A percentile compares a stretch with the other conserved stretches of the same genome.
Evolutionary conservation across 2,888 invertebrate genomes (phyloP).

Genomic region (Thelaira solivaga): DNA sequence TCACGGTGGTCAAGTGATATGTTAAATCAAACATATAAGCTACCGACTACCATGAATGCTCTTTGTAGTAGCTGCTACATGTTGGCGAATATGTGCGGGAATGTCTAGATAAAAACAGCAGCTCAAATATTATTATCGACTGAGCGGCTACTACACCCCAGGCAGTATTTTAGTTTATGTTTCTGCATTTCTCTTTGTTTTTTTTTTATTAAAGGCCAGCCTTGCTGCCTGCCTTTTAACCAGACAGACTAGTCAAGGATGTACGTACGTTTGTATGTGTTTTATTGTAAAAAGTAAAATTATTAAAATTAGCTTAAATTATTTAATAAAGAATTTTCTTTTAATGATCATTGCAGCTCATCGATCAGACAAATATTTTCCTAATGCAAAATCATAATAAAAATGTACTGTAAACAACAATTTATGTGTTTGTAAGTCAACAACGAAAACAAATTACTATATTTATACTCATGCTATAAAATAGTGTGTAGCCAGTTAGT

Average conservation of each 20-base stretch:
- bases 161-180: conserved; percentile 43
- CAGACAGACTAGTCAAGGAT: neutral
- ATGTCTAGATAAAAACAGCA: conserved; percentile 30
- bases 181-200: too few species aligned
- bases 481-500: neutral
- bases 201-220: conserved; percentile 7
- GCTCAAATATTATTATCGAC: conserved; percentile 36
- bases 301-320: neutral
- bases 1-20: conserved; percentile 55
- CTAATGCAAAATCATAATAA: conserved; percentile 3
- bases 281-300: neutral
- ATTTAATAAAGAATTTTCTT: conserved; percentile 25
- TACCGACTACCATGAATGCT: conserved; percentile 19
- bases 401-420: conserved; percentile 24
- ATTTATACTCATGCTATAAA: neutral
- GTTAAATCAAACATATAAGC: conserved; percentile 48
- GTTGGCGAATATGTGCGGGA: conserved; percentile 18
- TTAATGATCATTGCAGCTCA: conserved; percentile 32
- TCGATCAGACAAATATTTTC: conserved; percentile 29
- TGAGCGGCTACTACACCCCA: conserved; percentile 30
- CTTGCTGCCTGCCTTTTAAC: neutral
- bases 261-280: neutral
- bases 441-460: conserved; percentile 1
- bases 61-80: conserved; percentile 37
- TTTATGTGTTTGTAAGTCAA: conserved; percentile 20